Conservation (phyloP, 1,140 invertebrate species). For the Rhopalosiphum maidis region DNA sequence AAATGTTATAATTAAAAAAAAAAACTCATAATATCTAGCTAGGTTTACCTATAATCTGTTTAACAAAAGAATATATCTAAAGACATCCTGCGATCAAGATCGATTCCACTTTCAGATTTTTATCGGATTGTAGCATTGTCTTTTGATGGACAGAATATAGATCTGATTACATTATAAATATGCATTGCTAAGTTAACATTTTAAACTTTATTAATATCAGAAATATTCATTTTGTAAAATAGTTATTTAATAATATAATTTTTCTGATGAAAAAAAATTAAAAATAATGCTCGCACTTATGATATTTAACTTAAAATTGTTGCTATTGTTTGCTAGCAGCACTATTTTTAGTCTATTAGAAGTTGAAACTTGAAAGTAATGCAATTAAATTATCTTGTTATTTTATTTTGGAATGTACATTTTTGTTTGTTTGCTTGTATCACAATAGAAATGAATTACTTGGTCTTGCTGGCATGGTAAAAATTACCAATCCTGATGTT, state of each 20-base stretch:
- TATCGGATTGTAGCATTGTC: background rate
- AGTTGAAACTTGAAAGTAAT: background rate
- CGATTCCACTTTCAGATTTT: background rate
- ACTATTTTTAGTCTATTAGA: background rate
- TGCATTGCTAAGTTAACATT: background rate
- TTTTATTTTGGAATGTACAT: constrained; percentile 55
- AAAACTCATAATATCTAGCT: background rate
- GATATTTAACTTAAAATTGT: background rate
- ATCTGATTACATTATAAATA: background rate
- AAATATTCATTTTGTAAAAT: background rate
- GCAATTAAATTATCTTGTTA: constrained; percentile 33
- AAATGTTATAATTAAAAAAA: background rate
- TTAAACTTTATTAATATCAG: background rate
- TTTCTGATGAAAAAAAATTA: background rate
- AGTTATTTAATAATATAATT: background rate
- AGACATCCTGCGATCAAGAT: background rate
- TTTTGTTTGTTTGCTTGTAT: constrained; percentile 58
- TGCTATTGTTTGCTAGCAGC: background rate
- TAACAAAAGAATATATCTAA: background rate
- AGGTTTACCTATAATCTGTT: background rate
- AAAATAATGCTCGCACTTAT: background rate
- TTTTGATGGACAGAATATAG: background rate
- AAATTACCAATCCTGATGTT: constrained; percentile 62
- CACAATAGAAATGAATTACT: constrained; percentile 62
- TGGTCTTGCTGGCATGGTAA: constrained; percentile 62